Conservation (phyloP, 2,113 vertebrate genomes). For the Rhabdornis inornatus region DNA sequence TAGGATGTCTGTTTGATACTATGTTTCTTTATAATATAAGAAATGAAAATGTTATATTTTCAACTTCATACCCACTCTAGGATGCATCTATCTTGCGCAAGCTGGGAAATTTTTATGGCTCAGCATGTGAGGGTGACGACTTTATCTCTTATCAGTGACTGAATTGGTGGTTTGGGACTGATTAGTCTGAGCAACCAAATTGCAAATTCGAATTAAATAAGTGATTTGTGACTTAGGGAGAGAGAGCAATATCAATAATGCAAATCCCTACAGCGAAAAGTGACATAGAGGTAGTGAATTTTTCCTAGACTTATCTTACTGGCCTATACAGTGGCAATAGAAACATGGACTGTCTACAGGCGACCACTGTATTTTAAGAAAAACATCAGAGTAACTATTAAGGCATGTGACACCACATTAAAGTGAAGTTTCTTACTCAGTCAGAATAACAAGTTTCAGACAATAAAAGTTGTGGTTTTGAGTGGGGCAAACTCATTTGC, state of each 20-base stretch:
- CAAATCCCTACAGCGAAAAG: not conserved
- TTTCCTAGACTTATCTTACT: not conserved
- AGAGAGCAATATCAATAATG: not conserved
- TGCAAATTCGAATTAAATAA: conserved; percentile 33
- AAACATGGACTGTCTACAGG: not conserved
- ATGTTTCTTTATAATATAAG: not conserved
- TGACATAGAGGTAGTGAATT: not conserved
- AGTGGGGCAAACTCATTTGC: not conserved
- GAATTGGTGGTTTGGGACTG: conserved; percentile 28
- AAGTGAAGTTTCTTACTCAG: not conserved
- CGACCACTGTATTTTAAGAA: not conserved
- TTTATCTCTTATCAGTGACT: not conserved
- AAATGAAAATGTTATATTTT: not conserved
- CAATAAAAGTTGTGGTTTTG: not conserved
- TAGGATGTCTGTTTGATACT: not conserved
- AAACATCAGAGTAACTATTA: not conserved
- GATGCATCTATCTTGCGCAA: not conserved
- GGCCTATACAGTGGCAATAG: not conserved
- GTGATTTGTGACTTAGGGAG: conserved; percentile 18
- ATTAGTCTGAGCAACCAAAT: not conserved
- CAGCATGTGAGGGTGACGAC: not conserved
- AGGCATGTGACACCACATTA: not conserved
- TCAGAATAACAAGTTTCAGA: not conserved
- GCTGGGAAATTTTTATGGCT: not conserved
- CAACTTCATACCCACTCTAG: conserved; percentile 3